These are phyloP conservation scores for Brachionus asplanchnoidis DNA, from an alignment of 1,140 invertebrate genomes.

Conservation along the genomic window DNA sequence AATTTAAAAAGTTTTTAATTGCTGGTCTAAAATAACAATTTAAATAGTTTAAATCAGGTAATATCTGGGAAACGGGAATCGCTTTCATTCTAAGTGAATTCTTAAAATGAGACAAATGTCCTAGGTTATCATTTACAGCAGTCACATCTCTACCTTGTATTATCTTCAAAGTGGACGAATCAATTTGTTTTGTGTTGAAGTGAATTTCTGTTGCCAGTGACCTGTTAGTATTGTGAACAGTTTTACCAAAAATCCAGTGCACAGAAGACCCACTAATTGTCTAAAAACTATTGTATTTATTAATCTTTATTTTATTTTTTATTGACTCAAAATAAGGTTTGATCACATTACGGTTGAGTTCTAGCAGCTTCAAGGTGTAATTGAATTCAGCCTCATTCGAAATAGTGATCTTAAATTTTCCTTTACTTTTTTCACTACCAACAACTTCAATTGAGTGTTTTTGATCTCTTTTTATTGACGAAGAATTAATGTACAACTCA, in stretches of 20 bases:
- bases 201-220: background rate
- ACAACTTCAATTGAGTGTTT: background rate
- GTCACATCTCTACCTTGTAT: background rate
- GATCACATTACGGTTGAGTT: background rate
- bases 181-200: slow-evolving; percentile 14
- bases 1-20: background rate
- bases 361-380: background rate
- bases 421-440: background rate
- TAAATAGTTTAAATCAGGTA: slow-evolving; percentile 3
- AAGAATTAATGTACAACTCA: background rate
- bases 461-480: background rate
- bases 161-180: background rate
- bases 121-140: slow-evolving; percentile 5
- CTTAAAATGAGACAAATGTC: slow-evolving; percentile 11
- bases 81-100: background rate
- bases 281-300: slow-evolving; percentile 1
- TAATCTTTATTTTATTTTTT: background rate
- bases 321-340: background rate
- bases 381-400: background rate
- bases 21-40: slow-evolving; percentile 5
- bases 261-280: slow-evolving; percentile 11
- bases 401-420: background rate
- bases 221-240: slow-evolving; percentile 6
- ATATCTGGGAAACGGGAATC: background rate
- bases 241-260: background rate